phyloP scores from a whole-genome alignment of 1,140 invertebrate genomes.

The Drosophila kohkoa region DNA sequence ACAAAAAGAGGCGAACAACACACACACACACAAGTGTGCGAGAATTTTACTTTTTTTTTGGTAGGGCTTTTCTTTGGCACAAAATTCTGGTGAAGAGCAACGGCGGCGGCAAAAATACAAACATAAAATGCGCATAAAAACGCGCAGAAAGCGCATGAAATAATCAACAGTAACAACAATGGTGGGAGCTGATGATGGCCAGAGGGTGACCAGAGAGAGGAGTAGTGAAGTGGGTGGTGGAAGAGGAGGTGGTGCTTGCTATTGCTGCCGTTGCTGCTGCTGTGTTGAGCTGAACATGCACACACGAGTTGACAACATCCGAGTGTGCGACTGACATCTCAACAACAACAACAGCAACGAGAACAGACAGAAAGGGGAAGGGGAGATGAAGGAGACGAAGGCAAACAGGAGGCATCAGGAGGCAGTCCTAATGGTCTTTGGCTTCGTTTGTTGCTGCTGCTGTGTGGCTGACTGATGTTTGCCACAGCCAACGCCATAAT shows the following conservation, averaged over 20 bases:
- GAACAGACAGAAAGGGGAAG: not conserved
- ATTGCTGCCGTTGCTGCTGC: slow-evolving; percentile 26
- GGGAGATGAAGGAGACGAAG: not conserved
- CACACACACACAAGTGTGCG: not conserved
- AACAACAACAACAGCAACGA: slow-evolving; percentile 42
- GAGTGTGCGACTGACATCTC: slow-evolving; percentile 79
- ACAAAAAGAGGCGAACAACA: not conserved
- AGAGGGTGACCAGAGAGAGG: slow-evolving; percentile 18
- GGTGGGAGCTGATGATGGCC: slow-evolving; percentile 36
- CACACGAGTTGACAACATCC: slow-evolving; percentile 74
- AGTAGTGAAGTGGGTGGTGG: slow-evolving; percentile 1
- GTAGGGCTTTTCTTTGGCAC: slow-evolving; percentile 38
- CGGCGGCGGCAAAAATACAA: slow-evolving; percentile 66
- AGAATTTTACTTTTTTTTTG: slow-evolving; percentile 24
- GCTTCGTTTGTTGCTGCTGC: slow-evolving; percentile 57
- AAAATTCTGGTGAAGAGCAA: slow-evolving; percentile 14
- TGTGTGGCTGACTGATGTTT: slow-evolving; percentile 77
- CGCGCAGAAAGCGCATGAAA: slow-evolving; percentile 78
- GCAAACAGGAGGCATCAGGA: slow-evolving; percentile 4
- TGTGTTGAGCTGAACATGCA: slow-evolving; percentile 20
- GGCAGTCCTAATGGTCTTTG: slow-evolving; percentile 73
- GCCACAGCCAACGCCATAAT: slow-evolving; percentile 79
- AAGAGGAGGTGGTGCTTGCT: slow-evolving; percentile 9
- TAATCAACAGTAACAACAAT: slow-evolving; percentile 78
- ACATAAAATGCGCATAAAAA: slow-evolving; percentile 82